These are phyloP conservation scores for Philopedon plagiatum DNA, from an alignment of 2,888 invertebrate species.

Conservation along the genomic window DNA sequence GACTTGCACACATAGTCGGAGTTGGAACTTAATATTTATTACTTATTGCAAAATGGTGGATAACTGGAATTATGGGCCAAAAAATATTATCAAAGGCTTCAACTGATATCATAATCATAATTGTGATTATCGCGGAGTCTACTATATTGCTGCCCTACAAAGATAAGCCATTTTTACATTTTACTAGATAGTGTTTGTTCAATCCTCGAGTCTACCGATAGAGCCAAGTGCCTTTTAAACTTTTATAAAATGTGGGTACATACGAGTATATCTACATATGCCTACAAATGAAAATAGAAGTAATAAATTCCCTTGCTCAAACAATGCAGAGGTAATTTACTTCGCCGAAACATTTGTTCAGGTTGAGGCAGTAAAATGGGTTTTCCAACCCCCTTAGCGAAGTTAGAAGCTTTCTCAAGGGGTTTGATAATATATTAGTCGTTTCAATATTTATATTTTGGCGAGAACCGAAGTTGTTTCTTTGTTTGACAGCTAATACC, in stretches of 20 bases:
- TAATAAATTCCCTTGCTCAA: too few species aligned
- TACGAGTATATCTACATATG: neutral
- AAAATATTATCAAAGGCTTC: conserved; percentile 22
- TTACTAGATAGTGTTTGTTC: too few species aligned
- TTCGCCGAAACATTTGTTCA: neutral
- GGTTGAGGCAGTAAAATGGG: neutral
- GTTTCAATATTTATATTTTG: conserved; percentile 30
- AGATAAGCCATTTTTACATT: conserved; percentile 21
- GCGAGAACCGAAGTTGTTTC: conserved; percentile 8
- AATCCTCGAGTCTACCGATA: too few species aligned
- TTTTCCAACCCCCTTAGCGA: neutral
- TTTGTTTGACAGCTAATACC: conserved; percentile 32
- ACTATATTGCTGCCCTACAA: conserved; percentile 28
- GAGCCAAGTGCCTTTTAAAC: too few species aligned
- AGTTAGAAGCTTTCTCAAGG: conserved; percentile 7
- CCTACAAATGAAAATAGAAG: too few species aligned
- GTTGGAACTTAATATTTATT: neutral
- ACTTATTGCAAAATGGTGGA: conserved; percentile 13
- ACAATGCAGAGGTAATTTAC: neutral
- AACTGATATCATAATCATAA: conserved; percentile 18
- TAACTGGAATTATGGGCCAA: conserved; percentile 15
- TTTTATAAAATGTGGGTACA: too few species aligned
- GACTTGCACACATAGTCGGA: too few species aligned
- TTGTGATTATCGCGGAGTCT: conserved; percentile 30
- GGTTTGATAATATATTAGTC: conserved; percentile 14